Evolutionary conservation across 2,113 vertebrate genomes (phyloP).

Genomic region (Heterocephalus glaber): DNA sequence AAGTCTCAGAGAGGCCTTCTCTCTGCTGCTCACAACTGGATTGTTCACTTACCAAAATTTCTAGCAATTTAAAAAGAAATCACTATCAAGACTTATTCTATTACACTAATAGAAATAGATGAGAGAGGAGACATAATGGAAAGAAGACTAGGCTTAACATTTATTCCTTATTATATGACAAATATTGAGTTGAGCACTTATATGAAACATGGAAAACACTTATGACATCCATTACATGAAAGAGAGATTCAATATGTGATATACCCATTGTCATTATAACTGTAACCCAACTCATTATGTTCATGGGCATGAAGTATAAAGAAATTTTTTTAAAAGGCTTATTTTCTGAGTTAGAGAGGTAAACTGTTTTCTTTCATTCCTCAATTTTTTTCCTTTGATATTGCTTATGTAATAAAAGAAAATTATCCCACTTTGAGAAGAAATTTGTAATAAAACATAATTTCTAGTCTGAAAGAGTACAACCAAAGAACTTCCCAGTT

Average conservation of each 20-base stretch:
- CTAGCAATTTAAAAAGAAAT: neutral
- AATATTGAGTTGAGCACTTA: neutral
- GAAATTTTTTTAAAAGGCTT: neutral
- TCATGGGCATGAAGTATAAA: neutral
- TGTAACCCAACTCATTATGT: neutral
- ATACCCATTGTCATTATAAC: neutral
- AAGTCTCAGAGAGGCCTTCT: no score
- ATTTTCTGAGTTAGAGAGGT: slow-evolving; percentile 31
- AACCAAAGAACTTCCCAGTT: neutral
- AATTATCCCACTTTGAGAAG: slow-evolving; percentile 28
- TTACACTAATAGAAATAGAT: neutral
- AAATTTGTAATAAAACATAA: slow-evolving; percentile 49
- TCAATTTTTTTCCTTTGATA: slow-evolving; percentile 35
- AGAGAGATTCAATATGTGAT: neutral
- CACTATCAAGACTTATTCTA: neutral
- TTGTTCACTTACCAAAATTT: neutral
- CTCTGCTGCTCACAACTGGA: no score
- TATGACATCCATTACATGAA: neutral
- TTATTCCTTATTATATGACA: neutral
- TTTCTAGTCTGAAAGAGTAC: slow-evolving; percentile 31
- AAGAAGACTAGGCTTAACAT: neutral
- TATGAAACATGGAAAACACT: neutral
- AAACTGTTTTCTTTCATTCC: slow-evolving; percentile 25
- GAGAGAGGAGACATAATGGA: neutral
- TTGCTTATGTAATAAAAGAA: slow-evolving; percentile 58